A percentile compares a stretch with the other conserved stretches of the same genome.
Evolutionary conservation across 2,888 invertebrate genomes (phyloP).

Genomic region (Drosophila barbarae): DNA sequence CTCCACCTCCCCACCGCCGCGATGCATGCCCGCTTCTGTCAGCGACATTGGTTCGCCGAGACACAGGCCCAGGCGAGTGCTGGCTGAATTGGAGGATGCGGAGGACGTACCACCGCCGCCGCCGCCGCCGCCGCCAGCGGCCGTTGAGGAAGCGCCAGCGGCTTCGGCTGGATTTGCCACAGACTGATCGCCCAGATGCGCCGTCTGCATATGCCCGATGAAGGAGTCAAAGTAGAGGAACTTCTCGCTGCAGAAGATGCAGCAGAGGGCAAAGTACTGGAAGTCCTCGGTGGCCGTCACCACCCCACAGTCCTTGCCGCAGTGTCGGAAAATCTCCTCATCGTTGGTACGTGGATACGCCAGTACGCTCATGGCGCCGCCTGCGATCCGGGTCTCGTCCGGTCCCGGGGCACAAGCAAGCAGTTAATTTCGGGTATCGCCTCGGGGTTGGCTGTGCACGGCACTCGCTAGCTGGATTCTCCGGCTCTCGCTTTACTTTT

Average conservation of each 20-base stretch:
- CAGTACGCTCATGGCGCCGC: constrained; percentile 72
- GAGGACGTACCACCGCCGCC: background rate
- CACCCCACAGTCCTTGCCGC: constrained; percentile 76
- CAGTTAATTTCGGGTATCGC: constrained; percentile 7
- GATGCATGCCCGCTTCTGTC: constrained; percentile 23
- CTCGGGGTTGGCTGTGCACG: constrained; percentile 27
- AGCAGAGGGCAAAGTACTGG: constrained; percentile 74
- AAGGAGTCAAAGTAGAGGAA: constrained; percentile 77
- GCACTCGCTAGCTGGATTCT: constrained; percentile 42
- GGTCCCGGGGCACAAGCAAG: background rate
- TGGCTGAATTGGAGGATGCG: constrained; percentile 2
- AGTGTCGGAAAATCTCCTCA: constrained; percentile 74
- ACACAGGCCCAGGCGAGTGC: constrained; percentile 7
- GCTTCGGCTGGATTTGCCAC: constrained; percentile 7
- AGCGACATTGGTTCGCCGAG: constrained; percentile 47
- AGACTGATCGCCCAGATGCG: constrained; percentile 53
- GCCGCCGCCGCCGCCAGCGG: background rate
- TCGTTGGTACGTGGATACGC: constrained; percentile 75
- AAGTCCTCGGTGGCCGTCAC: constrained; percentile 76
- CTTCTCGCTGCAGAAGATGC: constrained; percentile 72
- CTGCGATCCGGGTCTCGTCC: constrained; percentile 9
- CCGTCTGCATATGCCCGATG: constrained; percentile 75
- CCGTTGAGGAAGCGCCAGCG: background rate
- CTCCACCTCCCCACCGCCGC: constrained; percentile 21
- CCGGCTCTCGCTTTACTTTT: constrained; percentile 16